Conservation (phyloP, 2,888 invertebrate species). For the Tortrix viridana region DNA sequence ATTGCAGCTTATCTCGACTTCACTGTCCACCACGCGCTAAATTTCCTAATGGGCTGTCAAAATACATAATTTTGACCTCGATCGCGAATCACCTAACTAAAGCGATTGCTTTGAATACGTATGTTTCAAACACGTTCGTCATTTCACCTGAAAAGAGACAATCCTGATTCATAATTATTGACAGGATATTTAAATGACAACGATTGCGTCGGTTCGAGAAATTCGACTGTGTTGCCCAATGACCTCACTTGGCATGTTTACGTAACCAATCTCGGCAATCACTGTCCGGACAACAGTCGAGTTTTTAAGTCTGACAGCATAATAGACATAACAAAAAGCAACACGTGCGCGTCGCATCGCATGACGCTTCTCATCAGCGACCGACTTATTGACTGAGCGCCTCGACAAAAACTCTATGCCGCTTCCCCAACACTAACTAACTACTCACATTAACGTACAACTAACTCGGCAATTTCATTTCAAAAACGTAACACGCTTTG, state of each 20-base stretch:
- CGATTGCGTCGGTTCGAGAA: not conserved
- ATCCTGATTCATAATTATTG: not conserved
- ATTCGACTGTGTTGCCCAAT: conserved; percentile 6
- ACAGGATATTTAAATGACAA: not conserved
- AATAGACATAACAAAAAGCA: conserved; percentile 64
- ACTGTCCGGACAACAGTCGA: conserved; percentile 23
- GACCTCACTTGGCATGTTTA: conserved; percentile 3
- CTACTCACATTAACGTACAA: conserved; percentile 17
- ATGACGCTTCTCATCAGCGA: conserved; percentile 65
- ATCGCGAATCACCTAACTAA: too few relatives aligned
- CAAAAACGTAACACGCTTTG: conserved; percentile 12
- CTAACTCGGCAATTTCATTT: conserved; percentile 4
- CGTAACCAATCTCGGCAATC: conserved; percentile 27
- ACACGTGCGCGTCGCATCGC: conserved; percentile 68
- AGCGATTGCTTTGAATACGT: too few relatives aligned
- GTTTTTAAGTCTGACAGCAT: conserved; percentile 65
- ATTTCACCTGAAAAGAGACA: too few relatives aligned
- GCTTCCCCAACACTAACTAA: conserved; percentile 32
- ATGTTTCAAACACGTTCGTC: too few relatives aligned
- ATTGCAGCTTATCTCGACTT: conserved; percentile 47
- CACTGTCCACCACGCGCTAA: conserved; percentile 21
- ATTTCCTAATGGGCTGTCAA: conserved; percentile 23
- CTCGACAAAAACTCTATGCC: conserved; percentile 46
- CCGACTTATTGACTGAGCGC: conserved; percentile 61
- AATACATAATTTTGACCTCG: not conserved